Evolutionary conservation across 2,888 invertebrate genomes (phyloP).

Genomic region (Caenorhabditis becei): DNA sequence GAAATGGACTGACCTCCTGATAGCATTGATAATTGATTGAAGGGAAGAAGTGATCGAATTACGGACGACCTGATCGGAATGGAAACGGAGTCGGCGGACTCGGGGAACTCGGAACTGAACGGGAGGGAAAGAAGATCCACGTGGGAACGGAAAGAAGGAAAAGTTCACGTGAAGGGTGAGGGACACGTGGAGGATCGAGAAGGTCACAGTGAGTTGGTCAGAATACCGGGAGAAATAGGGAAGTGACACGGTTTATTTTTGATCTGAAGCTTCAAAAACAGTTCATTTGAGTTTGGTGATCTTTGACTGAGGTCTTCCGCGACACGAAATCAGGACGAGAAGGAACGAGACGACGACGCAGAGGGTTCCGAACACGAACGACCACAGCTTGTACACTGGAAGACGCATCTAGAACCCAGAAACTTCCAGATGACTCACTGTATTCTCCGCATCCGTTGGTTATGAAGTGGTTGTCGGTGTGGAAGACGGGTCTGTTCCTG

Average conservation of each 20-base stretch:
- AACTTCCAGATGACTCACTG: neutral
- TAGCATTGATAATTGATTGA: slow-evolving; percentile 13
- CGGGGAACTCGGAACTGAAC: neutral
- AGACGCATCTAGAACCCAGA: neutral
- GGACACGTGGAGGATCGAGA: too few relatives aligned
- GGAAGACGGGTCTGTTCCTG: slow-evolving; percentile 19
- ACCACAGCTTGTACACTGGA: slow-evolving; percentile 24
- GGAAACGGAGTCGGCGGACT: neutral
- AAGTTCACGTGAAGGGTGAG: neutral
- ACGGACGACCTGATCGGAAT: slow-evolving; percentile 2
- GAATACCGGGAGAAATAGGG: too few relatives aligned
- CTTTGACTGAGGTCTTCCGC: slow-evolving; percentile 22
- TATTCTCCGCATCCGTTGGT: slow-evolving; percentile 18
- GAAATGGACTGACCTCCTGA: slow-evolving; percentile 1
- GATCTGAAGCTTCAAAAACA: neutral
- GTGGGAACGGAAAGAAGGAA: neutral
- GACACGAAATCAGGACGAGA: slow-evolving; percentile 11
- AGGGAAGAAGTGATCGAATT: slow-evolving; percentile 2
- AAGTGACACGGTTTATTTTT: too few relatives aligned
- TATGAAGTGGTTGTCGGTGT: slow-evolving; percentile 28
- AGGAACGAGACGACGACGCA: neutral
- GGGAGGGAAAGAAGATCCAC: neutral
- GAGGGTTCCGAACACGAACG: slow-evolving; percentile 8
- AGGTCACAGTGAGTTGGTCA: too few relatives aligned
- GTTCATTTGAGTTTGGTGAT: neutral